Evolutionary conservation across 2,797 vertebrate species (phyloP), one percentile per base, ranked within the genome.

Genomic region (Sebastes flavidus): DNA sequence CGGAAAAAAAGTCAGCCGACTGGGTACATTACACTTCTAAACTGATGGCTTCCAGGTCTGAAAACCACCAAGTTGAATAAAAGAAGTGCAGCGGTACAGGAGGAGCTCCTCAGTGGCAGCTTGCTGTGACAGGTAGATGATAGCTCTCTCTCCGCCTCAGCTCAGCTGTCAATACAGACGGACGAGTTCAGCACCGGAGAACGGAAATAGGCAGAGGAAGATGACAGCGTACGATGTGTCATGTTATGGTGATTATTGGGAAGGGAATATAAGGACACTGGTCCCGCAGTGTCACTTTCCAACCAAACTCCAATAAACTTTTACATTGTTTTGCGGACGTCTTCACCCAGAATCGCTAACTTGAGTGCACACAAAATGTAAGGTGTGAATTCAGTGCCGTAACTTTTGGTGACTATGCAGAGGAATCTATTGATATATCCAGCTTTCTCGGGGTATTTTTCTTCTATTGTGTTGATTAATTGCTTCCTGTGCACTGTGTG

Each of bases 111-210:
- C 81, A 83, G 69, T 71, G 81, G 25, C 87, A 85, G 82, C 75
- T 78, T 58, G 75, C 78, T 84, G 71, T 87, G 92, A 91, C 90
- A 90, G 92, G 84, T 86, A 81, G 89, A 88, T 91, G 88, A 93
- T 89, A 73, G 82, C 62, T 82, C 84, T 78, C 72, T 77, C 81
- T 72, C 70, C 73, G 81, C 66, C 70, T 75, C 65, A 65, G 68
- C 82, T 89, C 63, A 56, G 66, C 81, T 91, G 90, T 91, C 92
- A 89, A 72, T 88, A 77, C 66, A 72, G 85, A 90, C 80, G 72
- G 80, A 92, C 83, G 74, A 70, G 61, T 75, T 82, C 29, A 42
- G 65, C 63, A 24, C 25, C 11, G 24, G 29, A 83, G 42, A 38
- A 67, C 14, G 2, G 22, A 78, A 74, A 80, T 46, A 77, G 11